Percentiles rank a stretch among this genome's conserved stretches.
These are phyloP conservation scores for Coluber constrictor DNA, from an alignment of 2,797 vertebrate genomes.

Conservation along the genomic window DNA sequence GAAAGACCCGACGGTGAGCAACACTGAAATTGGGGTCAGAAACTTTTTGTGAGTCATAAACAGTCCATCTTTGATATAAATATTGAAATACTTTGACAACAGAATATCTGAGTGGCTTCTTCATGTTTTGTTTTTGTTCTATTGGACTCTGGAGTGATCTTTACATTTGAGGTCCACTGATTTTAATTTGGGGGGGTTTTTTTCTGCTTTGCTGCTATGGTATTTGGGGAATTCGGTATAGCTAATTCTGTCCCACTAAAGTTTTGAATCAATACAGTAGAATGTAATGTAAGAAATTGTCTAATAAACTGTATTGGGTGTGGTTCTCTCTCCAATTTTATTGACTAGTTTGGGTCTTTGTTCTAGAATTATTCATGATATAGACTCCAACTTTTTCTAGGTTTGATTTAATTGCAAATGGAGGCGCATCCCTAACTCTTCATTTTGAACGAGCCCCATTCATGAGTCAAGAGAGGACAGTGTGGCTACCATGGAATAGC, in stretches of 20 bases:
- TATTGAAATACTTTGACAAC: neutral
- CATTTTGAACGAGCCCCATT: slow-evolving; percentile 96
- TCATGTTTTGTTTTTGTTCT: neutral
- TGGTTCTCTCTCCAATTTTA: neutral
- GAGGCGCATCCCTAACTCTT: slow-evolving; percentile 90
- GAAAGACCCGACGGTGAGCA: neutral
- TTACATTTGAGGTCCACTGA: neutral
- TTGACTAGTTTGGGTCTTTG: neutral
- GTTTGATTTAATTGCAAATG: slow-evolving; percentile 97
- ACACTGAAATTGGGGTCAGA: neutral
- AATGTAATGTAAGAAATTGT: neutral
- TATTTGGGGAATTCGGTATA: neutral
- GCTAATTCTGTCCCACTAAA: neutral
- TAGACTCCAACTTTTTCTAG: slow-evolving; percentile 62
- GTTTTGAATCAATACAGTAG: neutral
- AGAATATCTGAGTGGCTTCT: neutral
- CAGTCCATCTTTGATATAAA: neutral
- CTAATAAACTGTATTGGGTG: neutral
- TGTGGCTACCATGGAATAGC: slow-evolving; percentile 97
- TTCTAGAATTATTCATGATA: slow-evolving; percentile 3
- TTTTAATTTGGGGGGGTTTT: neutral
- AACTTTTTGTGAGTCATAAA: neutral
- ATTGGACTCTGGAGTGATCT: neutral
- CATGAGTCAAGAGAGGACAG: slow-evolving; percentile 94
- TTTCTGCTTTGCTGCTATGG: neutral